Evolutionary conservation across 2,797 vertebrate species (phyloP).

Genomic region (Leuciscus waleckii): DNA sequence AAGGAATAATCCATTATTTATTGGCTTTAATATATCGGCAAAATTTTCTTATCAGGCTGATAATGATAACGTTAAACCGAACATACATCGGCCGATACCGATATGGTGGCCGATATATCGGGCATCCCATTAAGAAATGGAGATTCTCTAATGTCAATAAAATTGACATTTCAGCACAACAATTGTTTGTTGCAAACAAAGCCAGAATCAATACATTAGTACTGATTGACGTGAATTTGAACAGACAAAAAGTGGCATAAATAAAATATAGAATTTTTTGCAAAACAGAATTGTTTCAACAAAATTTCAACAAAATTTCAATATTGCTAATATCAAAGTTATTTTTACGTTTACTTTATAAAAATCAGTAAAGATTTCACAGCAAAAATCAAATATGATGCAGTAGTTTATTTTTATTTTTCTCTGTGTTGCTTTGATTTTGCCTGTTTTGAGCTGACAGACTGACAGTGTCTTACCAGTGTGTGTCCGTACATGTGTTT

Average conservation of each 20-base stretch:
- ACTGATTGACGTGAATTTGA: too few species aligned
- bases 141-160: background rate
- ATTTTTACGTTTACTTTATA: background rate
- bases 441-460: background rate
- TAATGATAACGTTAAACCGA: too few species aligned
- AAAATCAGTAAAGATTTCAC: background rate
- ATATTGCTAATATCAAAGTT: background rate
- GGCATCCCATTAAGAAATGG: background rate
- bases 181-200: background rate
- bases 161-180: background rate
- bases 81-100: too few species aligned
- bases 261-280: background rate
- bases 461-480: constrained; percentile 80
- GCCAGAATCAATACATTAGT: background rate
- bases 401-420: too few species aligned
- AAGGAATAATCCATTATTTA: too few species aligned
- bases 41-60: too few species aligned
- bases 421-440: background rate
- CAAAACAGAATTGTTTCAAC: too few species aligned
- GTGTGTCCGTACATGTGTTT: constrained; percentile 98
- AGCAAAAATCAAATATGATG: background rate
- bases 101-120: too few species aligned
- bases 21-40: too few species aligned
- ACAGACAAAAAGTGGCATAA: background rate
- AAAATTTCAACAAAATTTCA: too few species aligned